Percentiles rank a stretch among this genome's conserved stretches.
Conservation (phyloP, 1,140 invertebrate species). For the Microplitis demolitor region DNA sequence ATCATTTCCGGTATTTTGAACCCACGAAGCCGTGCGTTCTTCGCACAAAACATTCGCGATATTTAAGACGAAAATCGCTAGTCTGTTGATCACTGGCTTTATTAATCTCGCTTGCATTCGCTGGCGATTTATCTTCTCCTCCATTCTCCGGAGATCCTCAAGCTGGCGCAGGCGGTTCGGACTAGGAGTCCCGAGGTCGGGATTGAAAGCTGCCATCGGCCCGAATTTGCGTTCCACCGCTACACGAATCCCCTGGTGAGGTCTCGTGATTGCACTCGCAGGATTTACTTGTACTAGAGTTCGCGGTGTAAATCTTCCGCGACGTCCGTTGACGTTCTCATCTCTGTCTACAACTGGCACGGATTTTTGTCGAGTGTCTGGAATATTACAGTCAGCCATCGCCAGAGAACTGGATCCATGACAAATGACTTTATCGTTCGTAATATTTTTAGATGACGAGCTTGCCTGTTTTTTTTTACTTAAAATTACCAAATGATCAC, state of each 20-base stretch:
- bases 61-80: constrained; percentile 87
- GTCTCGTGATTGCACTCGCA: constrained; percentile 62
- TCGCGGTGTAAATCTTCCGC: constrained; percentile 64
- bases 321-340: constrained; percentile 74
- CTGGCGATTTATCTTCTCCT: not conserved
- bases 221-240: constrained; percentile 29
- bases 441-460: not conserved
- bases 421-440: not conserved
- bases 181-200: not conserved
- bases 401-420: not conserved
- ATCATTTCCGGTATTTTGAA: constrained; percentile 69
- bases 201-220: not conserved
- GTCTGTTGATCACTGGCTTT: constrained; percentile 58
- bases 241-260: constrained; percentile 67
- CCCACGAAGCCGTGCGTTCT: constrained; percentile 76
- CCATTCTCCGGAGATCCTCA: constrained; percentile 66
- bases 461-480: constrained; percentile 46
- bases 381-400: not conserved
- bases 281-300: constrained; percentile 28
- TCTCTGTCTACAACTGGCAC: constrained; percentile 64
- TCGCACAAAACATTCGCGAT: constrained; percentile 73
- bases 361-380: constrained; percentile 34
- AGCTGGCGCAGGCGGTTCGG: constrained; percentile 66
- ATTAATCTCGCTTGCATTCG: no score
- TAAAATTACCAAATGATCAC: constrained; percentile 59